phyloP scores from a whole-genome alignment of 2,113 vertebrate species.

The Apteryx owenii region DNA sequence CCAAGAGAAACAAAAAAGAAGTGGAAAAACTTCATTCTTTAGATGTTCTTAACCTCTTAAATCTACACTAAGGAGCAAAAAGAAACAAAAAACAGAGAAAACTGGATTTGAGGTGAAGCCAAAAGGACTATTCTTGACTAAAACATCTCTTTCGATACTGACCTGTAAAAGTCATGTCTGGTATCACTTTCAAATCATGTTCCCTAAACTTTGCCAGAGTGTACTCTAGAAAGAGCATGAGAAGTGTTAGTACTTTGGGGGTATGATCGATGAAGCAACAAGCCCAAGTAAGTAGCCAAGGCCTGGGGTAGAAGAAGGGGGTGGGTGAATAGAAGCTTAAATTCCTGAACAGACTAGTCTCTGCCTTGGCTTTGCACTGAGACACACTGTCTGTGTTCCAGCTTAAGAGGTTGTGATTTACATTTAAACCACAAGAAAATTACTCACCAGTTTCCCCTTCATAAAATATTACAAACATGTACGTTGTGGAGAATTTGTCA shows the following conservation, averaged over 20 bases:
- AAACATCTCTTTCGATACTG: neutral
- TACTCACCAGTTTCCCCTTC: neutral
- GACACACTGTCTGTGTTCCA: no score
- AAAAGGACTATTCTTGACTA: neutral
- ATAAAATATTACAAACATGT: neutral
- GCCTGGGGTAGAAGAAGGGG: neutral
- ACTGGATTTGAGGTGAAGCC: neutral
- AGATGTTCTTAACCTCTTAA: neutral
- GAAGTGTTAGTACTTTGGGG: neutral
- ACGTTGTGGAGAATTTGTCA: fast-evolving
- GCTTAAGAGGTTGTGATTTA: neutral
- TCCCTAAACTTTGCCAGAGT: neutral
- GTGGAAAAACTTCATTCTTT: neutral
- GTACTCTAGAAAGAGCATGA: neutral
- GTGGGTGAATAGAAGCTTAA: neutral
- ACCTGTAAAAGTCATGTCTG: neutral
- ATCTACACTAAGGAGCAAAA: neutral
- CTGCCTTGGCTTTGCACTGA: neutral
- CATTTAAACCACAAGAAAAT: neutral
- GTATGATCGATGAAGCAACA: neutral
- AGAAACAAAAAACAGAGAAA: neutral
- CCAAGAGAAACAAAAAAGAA: neutral
- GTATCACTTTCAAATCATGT: fast-evolving
- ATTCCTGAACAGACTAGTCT: neutral
- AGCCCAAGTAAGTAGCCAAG: neutral